phyloP scores from a whole-genome alignment of 1,140 invertebrate genomes.

The Drosophila nannoptera region DNA sequence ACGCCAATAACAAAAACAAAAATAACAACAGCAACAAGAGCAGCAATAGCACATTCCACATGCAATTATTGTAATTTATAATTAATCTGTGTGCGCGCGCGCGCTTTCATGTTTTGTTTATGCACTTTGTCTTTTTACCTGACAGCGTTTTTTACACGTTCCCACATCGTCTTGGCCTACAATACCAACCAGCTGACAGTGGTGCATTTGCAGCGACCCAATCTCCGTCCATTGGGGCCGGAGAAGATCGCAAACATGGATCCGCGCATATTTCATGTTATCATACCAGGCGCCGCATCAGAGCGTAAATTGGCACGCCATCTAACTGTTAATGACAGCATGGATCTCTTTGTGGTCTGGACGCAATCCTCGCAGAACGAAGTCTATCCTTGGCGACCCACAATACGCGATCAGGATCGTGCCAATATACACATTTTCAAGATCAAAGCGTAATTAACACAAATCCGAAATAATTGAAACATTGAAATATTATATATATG shows the following conservation, averaged over 20 bases:
- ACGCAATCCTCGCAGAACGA: constrained; percentile 88
- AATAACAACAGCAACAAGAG: constrained; percentile 1
- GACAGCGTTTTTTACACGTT: constrained; percentile 83
- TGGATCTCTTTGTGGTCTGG: constrained; percentile 85
- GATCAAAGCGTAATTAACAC: constrained; percentile 54
- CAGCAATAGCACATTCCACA: constrained; percentile 43
- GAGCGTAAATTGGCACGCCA: constrained; percentile 84
- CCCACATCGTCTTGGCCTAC: constrained; percentile 84
- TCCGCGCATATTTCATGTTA: constrained; percentile 82
- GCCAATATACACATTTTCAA: constrained; percentile 89
- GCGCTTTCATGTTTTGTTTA: constrained; percentile 71
- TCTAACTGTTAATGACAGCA: constrained; percentile 83
- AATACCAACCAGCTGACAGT: constrained; percentile 85
- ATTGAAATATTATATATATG: neutral
- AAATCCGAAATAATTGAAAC: too few species aligned
- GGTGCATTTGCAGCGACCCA: constrained; percentile 83
- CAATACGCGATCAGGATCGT: constrained; percentile 87
- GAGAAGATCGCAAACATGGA: constrained; percentile 83
- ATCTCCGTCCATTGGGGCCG: constrained; percentile 80
- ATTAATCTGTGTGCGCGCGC: constrained; percentile 63
- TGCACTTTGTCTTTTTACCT: constrained; percentile 65
- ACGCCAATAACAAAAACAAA: neutral
- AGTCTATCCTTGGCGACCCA: constrained; percentile 90
- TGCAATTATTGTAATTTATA: constrained; percentile 79
- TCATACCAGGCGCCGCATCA: constrained; percentile 81